Base-by-base conservation (phyloP, 2,113 vertebrate genomes). In the Perccottus glenii region DNA sequence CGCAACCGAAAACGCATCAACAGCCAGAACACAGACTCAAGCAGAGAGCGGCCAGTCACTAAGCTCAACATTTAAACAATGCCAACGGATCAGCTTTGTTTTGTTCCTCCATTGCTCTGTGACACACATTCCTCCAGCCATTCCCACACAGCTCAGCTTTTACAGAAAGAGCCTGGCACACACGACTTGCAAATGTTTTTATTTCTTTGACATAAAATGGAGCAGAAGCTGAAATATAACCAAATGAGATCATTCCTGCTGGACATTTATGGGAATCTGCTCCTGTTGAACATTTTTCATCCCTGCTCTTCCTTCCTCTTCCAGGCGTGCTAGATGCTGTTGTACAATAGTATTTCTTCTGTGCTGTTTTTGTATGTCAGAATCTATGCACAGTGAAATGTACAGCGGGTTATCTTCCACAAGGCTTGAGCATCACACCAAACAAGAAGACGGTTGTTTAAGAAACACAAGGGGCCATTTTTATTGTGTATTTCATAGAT, bases 1-100 rank as follows among this genome's bases (percentile, higher is more conserved):
- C 94, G 98, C 72, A 98, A 97, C 80, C 96, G 98, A 80, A 98
- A 98, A 59, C 95, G 97, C 80, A 94, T 97, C 60, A 92, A 94
- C 91, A 97, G 78, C 92, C 95, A 96, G 90, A 85, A 90, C 75
- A 92, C 95, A 0, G 98, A 98, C 75, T 89, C 93, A 1, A 78
- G 94, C 86, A 93, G 98, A 9, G 98, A 99, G 90, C 92, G 98
- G 48, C 96, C 96, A 0, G 52, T 98, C 89, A 98, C 96, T 5
- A 99, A 98, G 84, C 96, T 99, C 74, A 99, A 98, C 92, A 96
- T 98, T 90, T 99, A 88, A 91, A 60, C 58, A 14, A 19, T 11
- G 56, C 3, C 14, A 12, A 73, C 38, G 7, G 60, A 69, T 6
- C 11, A 38, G 51, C 51, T 12, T 55, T n/a, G 33, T 55, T 55